phyloP scores from a whole-genome alignment of 2,113 vertebrate genomes.

The Epinephelus moara region DNA sequence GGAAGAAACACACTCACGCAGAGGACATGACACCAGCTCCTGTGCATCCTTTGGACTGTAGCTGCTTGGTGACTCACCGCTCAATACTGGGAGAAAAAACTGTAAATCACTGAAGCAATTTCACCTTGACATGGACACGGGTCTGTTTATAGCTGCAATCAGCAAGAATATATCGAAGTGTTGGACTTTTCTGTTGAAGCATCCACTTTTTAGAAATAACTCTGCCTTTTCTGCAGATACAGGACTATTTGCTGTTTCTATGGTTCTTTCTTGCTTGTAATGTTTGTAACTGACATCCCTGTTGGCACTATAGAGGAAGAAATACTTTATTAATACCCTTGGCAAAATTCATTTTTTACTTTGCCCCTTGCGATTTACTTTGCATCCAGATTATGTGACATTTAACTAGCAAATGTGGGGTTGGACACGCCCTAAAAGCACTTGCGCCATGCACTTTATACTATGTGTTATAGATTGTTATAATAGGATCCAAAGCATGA shows the following conservation, averaged over 20 bases:
- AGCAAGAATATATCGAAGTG: conserved; percentile 8
- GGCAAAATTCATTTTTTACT: too few relatives aligned
- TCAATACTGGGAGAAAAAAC: conserved; percentile 38
- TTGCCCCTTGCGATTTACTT: too few relatives aligned
- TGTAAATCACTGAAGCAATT: conserved; percentile 57
- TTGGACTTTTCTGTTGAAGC: conserved; percentile 18
- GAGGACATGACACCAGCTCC: background rate
- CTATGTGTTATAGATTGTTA: too few relatives aligned
- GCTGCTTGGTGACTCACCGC: conserved; percentile 15
- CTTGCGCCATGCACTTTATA: too few relatives aligned
- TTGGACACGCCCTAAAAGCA: too few relatives aligned
- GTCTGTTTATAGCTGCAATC: conserved; percentile 37
- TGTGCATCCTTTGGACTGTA: conserved; percentile 5
- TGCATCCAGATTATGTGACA: too few relatives aligned
- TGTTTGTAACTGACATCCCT: background rate
- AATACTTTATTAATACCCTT: background rate
- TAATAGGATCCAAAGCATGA: background rate
- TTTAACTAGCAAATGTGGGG: too few relatives aligned
- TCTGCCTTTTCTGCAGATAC: conserved; percentile 25
- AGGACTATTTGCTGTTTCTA: background rate
- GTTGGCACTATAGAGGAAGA: background rate
- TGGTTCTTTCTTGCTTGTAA: background rate
- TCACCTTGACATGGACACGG: conserved; percentile 11
- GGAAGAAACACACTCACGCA: background rate
- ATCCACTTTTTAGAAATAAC: conserved; percentile 14